phyloP scores from a whole-genome alignment of 1,140 invertebrate genomes.

The Mesaphorura yosii region DNA sequence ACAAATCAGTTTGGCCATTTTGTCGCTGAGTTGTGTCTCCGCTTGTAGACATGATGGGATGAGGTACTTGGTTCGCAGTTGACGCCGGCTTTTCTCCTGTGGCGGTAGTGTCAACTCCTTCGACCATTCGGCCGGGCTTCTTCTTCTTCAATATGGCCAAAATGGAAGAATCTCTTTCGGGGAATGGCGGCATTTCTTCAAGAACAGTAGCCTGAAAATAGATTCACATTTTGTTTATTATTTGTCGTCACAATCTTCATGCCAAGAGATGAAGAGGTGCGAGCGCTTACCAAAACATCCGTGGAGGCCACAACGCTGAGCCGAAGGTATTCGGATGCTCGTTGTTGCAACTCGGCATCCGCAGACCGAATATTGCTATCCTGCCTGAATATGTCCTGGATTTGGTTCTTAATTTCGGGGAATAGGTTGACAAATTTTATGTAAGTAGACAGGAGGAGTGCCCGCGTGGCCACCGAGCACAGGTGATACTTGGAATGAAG shows the following conservation, averaged over 20 bases:
- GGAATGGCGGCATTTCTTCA: conserved; percentile 99
- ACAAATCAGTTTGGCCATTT: conserved; percentile 51
- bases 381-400: conserved; percentile 91
- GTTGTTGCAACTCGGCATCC: conserved; percentile 95
- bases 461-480: conserved; percentile 90
- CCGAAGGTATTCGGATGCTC: conserved; percentile 95
- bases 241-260: neutral
- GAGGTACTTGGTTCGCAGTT: conserved; percentile 46
- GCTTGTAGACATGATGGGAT: conserved; percentile 53
- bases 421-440: conserved; percentile 99
- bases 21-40: conserved; percentile 45
- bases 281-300: conserved; percentile 79
- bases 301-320: conserved; percentile 90
- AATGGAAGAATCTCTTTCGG: conserved; percentile 95
- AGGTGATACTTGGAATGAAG: conserved; percentile 98
- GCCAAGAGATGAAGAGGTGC: neutral
- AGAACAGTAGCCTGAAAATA: conserved; percentile 72
- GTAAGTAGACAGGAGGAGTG: conserved; percentile 91
- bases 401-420: conserved; percentile 91
- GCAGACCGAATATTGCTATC: conserved; percentile 93
- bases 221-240: neutral
- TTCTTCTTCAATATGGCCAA: conserved; percentile 96
- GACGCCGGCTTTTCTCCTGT: conserved; percentile 52
- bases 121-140: conserved; percentile 79
- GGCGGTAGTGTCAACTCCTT: conserved; percentile 55